These are phyloP conservation scores for Drosophila insularis DNA, from an alignment of 1,140 invertebrate species.

Conservation along the genomic window DNA sequence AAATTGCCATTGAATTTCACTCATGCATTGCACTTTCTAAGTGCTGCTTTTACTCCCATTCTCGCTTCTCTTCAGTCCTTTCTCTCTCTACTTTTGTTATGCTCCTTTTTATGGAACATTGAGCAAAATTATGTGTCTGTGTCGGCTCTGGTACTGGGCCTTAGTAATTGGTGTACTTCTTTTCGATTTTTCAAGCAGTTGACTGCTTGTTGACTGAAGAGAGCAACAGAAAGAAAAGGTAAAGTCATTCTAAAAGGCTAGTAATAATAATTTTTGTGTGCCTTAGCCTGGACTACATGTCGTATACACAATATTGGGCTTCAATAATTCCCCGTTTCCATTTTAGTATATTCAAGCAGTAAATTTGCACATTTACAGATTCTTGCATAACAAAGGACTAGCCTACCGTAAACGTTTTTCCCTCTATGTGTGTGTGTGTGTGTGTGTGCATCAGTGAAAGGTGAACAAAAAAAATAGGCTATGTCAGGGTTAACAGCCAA, in stretches of 20 bases:
- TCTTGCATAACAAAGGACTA: background rate
- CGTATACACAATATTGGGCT: background rate
- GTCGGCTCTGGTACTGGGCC: background rate
- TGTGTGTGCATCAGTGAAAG: conserved; percentile 1
- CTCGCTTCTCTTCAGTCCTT: background rate
- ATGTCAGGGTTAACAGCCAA: conserved; percentile 23
- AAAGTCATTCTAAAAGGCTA: conserved; percentile 37
- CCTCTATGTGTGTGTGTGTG: conserved; percentile 10
- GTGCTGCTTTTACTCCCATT: background rate
- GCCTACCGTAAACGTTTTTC: conserved; percentile 15
- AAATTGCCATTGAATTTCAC: conserved; percentile 34
- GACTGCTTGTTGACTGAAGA: conserved; percentile 21
- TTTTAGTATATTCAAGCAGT: background rate
- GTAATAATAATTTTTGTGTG: background rate
- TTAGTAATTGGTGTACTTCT: conserved; percentile 3
- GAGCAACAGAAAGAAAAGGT: conserved; percentile 24
- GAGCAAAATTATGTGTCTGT: conserved; percentile 28
- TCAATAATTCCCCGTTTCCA: background rate
- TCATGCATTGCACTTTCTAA: conserved; percentile 15
- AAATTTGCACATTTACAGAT: background rate
- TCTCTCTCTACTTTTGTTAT: background rate
- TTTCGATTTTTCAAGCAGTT: background rate
- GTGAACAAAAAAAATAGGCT: conserved; percentile 30
- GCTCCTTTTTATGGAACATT: conserved; percentile 26
- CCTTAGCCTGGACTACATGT: background rate